Percentiles rank a stretch among this genome's conserved stretches.
Evolutionary conservation across 2,797 vertebrate species (phyloP).

Genomic region (Bradypodion pumilum): DNA sequence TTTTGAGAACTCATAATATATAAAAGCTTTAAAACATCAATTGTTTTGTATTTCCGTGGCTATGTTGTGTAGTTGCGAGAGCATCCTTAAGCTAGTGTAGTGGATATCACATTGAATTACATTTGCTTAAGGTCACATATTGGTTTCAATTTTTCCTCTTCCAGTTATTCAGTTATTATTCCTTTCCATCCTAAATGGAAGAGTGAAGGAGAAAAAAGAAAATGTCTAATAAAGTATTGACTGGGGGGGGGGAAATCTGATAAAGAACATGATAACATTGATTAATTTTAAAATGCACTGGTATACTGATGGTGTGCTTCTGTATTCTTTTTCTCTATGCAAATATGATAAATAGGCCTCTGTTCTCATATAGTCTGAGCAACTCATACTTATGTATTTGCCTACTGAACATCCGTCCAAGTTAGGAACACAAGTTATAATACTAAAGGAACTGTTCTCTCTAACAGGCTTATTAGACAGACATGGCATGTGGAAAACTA

Average conservation of each 20-base stretch:
- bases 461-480: not conserved
- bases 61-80: constrained; percentile 66
- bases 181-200: constrained; percentile 61
- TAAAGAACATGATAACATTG: constrained; percentile 35
- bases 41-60: constrained; percentile 72
- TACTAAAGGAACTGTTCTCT: not conserved
- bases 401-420: constrained; percentile 12
- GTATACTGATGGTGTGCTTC: not conserved
- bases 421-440: not conserved
- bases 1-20: constrained; percentile 75
- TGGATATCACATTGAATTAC: constrained; percentile 62
- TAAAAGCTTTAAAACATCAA: constrained; percentile 71
- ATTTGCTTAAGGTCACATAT: constrained; percentile 61
- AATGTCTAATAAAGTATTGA: constrained; percentile 40
- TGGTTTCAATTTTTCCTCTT: constrained; percentile 54
- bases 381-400: constrained; percentile 39
- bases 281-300: constrained; percentile 31
- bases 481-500: not conserved
- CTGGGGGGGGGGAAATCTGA: constrained; percentile 8
- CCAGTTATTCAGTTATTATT: constrained; percentile 48
- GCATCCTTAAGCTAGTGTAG: constrained; percentile 61
- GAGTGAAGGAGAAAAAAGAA: constrained; percentile 44
- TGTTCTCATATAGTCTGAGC: constrained; percentile 24
- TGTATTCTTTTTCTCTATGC: not conserved
- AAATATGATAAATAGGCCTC: constrained; percentile 29